Conservation (phyloP, 2,797 vertebrate genomes). For the Rhincodon typus region DNA sequence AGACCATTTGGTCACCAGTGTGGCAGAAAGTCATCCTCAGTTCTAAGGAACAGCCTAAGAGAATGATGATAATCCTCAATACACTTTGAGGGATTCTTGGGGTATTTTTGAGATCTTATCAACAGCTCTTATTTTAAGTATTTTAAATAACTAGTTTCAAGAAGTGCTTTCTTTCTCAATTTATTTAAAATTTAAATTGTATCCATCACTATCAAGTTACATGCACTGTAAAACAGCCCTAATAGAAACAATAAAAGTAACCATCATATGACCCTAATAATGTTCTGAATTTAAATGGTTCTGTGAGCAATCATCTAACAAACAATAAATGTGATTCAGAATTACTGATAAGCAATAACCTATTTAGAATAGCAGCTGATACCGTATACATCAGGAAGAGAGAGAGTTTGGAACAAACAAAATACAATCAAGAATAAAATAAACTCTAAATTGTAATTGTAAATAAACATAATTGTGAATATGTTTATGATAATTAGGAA, state of each 20-base stretch:
- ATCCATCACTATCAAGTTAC: neutral
- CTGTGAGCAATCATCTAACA: neutral
- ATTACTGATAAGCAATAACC: neutral
- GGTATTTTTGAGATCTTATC: neutral
- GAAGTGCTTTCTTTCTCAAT: neutral
- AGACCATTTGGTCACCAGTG: no score
- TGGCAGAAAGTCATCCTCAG: no score
- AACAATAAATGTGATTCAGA: neutral
- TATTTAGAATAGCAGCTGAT: neutral
- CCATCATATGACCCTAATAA: neutral
- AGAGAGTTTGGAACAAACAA: neutral
- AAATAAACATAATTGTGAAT: neutral
- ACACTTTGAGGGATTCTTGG: neutral
- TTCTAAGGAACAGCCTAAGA: no score
- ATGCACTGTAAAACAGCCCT: neutral
- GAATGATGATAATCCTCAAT: neutral
- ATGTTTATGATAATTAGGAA: neutral
- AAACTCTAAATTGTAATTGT: neutral
- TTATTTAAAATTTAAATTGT: neutral
- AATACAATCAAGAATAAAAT: neutral
- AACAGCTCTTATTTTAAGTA: neutral
- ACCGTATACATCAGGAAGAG: neutral
- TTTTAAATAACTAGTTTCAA: neutral
- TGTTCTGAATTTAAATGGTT: conserved; percentile 3
- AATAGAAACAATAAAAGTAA: neutral